phyloP scores from a whole-genome alignment of 2,888 invertebrate species.

The Cheilosia vulpina region DNA sequence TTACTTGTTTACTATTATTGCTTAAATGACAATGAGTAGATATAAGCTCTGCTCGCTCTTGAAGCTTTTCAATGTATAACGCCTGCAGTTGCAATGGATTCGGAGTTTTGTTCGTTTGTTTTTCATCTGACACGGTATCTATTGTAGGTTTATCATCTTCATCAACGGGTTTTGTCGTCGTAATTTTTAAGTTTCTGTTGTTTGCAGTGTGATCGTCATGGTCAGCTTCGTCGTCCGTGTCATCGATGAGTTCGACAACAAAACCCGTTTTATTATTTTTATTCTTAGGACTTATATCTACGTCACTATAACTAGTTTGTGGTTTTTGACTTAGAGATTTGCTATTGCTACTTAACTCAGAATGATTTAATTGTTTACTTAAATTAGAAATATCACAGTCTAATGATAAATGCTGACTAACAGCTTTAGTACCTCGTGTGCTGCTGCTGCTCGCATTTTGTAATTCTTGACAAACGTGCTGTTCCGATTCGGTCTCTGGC shows the following conservation, averaged over 20 bases:
- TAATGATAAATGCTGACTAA: constrained; percentile 60
- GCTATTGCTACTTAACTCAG: constrained; percentile 40
- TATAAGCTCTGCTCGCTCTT: constrained; percentile 24
- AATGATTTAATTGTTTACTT: constrained; percentile 41
- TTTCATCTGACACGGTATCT: neutral
- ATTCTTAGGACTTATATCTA: constrained; percentile 23
- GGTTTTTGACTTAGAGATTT: constrained; percentile 44
- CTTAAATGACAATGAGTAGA: neutral
- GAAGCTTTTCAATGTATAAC: constrained; percentile 23
- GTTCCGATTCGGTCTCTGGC: neutral
- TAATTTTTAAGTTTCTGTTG: neutral
- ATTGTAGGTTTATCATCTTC: neutral
- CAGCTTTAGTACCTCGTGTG: constrained; percentile 64
- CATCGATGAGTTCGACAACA: constrained; percentile 26
- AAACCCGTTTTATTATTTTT: neutral
- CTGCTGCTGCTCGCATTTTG: constrained; percentile 3
- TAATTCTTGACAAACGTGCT: neutral
- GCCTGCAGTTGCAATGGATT: neutral
- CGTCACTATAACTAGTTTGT: constrained; percentile 41
- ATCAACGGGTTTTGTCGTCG: constrained; percentile 6
- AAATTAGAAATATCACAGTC: constrained; percentile 64
- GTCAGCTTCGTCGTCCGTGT: constrained; percentile 27
- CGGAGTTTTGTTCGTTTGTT: constrained; percentile 10
- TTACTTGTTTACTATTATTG: neutral
- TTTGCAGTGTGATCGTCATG: neutral